Conservation (phyloP, 2,113 vertebrate species). For the Chloroceryle aenea region DNA sequence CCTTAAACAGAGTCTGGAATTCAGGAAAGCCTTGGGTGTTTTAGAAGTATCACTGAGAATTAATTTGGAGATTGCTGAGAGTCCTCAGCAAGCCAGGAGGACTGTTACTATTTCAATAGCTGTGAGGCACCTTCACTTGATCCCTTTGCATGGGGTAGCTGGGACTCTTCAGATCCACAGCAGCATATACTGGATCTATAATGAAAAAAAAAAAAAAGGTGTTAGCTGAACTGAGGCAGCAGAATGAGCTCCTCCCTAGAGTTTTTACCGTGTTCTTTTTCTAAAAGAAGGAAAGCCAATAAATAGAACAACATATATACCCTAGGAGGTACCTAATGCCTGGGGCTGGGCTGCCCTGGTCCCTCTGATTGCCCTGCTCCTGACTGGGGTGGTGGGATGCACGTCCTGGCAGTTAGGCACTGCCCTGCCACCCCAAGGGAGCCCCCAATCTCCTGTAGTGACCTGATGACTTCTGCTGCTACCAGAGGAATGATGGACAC, state of each 20-base stretch:
- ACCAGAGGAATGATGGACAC: rapidly evolving
- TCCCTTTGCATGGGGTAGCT: not conserved
- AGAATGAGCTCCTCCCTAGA: not conserved
- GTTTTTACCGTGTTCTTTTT: not conserved
- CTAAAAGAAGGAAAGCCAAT: not conserved
- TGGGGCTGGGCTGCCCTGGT: rapidly evolving
- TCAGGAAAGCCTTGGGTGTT: not conserved
- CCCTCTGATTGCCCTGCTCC: rapidly evolving
- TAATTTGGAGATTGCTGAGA: not conserved
- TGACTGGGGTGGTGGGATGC: too few relatives aligned
- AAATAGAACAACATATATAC: not conserved
- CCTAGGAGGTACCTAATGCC: too few relatives aligned
- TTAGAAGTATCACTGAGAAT: not conserved
- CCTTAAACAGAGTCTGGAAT: not conserved
- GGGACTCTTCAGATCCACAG: not conserved
- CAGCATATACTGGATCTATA: not conserved
- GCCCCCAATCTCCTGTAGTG: not conserved
- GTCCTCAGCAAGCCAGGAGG: not conserved
- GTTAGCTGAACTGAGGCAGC: not conserved
- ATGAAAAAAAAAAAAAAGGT: not conserved
- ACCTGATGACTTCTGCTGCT: not conserved
- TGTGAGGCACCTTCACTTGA: rapidly evolving
- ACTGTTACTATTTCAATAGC: not conserved
- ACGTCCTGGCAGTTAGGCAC: not conserved
- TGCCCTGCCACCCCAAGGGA: not conserved